Evolutionary conservation across 1,140 invertebrate genomes (phyloP).

Genomic region (Orius insidiosus): DNA sequence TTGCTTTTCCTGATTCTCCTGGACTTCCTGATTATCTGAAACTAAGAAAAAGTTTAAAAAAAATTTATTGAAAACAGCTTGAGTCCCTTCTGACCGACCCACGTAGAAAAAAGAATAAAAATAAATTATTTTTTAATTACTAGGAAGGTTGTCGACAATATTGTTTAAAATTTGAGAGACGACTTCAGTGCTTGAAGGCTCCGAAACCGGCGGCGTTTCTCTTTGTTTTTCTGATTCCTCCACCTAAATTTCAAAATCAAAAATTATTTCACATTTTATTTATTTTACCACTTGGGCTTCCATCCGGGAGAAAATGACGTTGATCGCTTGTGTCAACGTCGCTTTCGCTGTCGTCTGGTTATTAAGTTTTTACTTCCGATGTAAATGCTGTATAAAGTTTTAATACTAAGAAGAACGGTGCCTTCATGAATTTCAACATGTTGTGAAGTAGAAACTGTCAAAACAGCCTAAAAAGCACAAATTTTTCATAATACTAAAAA

Average conservation of each 20-base stretch:
- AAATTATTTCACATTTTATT: neutral
- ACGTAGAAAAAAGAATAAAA: no score
- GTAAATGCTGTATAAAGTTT: slow-evolving; percentile 97
- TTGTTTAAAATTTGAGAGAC: slow-evolving; percentile 18
- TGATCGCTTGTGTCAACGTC: slow-evolving; percentile 96
- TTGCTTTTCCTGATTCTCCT: no score
- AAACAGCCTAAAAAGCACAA: slow-evolving; percentile 54
- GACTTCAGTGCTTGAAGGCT: slow-evolving; percentile 23
- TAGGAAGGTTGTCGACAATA: slow-evolving; percentile 19
- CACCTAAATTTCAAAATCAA: slow-evolving; percentile 13
- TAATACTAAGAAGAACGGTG: slow-evolving; percentile 82
- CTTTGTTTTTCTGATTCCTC: slow-evolving; percentile 16
- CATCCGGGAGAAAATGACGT: slow-evolving; percentile 93
- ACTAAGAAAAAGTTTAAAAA: no score
- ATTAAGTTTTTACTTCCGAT: slow-evolving; percentile 90
- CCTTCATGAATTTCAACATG: slow-evolving; percentile 97
- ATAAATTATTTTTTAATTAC: slow-evolving; percentile 7
- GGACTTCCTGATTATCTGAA: no score
- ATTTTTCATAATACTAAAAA: no score
- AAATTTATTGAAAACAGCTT: no score
- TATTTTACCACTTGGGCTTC: slow-evolving; percentile 56
- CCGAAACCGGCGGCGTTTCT: slow-evolving; percentile 4
- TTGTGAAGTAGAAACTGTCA: slow-evolving; percentile 94
- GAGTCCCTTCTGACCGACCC: no score
- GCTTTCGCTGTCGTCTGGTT: slow-evolving; percentile 98